Evolutionary conservation across 2,113 vertebrate genomes (phyloP).

Genomic region (Toxostoma redivivum): DNA sequence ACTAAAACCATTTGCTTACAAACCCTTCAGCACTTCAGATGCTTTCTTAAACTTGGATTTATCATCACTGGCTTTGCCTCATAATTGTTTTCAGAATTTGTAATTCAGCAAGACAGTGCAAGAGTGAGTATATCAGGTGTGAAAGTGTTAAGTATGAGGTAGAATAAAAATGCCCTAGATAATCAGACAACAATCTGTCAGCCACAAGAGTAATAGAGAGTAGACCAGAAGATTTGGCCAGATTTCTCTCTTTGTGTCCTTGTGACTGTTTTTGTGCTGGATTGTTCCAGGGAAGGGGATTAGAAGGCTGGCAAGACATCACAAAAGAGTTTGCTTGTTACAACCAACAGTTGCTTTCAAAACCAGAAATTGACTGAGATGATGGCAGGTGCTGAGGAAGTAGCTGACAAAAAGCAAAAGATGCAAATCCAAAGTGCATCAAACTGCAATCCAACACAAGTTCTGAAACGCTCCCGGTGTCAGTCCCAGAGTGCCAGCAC

Average conservation of each 20-base stretch:
- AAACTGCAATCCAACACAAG: not conserved
- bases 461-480: not conserved
- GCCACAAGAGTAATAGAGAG: not conserved
- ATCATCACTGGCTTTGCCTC: not conserved
- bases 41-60: not conserved
- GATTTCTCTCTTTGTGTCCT: not conserved
- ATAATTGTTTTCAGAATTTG: not conserved
- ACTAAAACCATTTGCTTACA: not conserved
- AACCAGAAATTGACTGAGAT: not conserved
- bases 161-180: not conserved
- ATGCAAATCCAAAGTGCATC: not conserved
- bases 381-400: not conserved
- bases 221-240: not conserved
- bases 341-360: not conserved
- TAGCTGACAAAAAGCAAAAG: not conserved
- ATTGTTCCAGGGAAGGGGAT: not conserved
- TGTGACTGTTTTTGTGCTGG: not conserved
- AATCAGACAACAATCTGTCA: not conserved
- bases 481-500: rapidly evolving
- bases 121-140: not conserved
- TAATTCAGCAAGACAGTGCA: not conserved
- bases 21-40: not conserved
- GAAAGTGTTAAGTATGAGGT: not conserved
- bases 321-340: not conserved
- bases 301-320: not conserved